Conservation (phyloP, 1,140 invertebrate genomes). For the Grapholita molesta region DNA sequence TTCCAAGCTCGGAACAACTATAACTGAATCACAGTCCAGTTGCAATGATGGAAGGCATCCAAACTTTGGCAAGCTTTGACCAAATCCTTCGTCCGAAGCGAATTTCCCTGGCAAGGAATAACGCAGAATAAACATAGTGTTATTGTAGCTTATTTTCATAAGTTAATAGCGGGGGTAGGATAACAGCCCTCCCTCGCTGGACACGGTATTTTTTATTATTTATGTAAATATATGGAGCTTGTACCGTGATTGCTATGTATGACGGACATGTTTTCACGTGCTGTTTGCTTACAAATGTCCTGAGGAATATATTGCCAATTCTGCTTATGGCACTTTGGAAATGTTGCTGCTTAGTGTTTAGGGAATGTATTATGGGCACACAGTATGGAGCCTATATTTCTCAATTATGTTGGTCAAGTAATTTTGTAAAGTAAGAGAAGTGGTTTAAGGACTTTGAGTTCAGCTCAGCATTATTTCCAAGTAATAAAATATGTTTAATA, state of each 20-base stretch:
- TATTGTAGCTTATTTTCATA: slow-evolving; percentile 77
- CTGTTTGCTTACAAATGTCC: slow-evolving; percentile 1
- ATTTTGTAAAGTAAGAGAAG: background rate
- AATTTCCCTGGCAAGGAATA: slow-evolving; percentile 62
- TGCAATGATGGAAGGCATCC: slow-evolving; percentile 1
- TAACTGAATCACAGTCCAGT: background rate
- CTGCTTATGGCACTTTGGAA: background rate
- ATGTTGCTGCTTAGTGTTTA: slow-evolving; percentile 2
- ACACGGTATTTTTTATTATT: slow-evolving; percentile 56
- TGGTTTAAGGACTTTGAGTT: background rate
- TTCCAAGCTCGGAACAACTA: background rate
- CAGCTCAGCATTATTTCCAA: too few species aligned
- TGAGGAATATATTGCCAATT: background rate
- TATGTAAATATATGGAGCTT: slow-evolving; percentile 41
- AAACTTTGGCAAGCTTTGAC: slow-evolving; percentile 40
- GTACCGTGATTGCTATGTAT: slow-evolving; percentile 13
- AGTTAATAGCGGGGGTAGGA: slow-evolving; percentile 61
- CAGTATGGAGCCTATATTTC: background rate
- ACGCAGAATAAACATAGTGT: slow-evolving; percentile 74
- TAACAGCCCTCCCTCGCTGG: slow-evolving; percentile 29
- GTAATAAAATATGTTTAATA: too few species aligned
- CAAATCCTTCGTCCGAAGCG: slow-evolving; percentile 52
- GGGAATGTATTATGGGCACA: too few species aligned
- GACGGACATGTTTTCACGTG: slow-evolving; percentile 14
- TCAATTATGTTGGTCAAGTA: background rate